Evolutionary conservation across 2,797 vertebrate genomes (phyloP), one percentile per base, ranked within the genome.

Genomic region (Lophura swinhoii): DNA sequence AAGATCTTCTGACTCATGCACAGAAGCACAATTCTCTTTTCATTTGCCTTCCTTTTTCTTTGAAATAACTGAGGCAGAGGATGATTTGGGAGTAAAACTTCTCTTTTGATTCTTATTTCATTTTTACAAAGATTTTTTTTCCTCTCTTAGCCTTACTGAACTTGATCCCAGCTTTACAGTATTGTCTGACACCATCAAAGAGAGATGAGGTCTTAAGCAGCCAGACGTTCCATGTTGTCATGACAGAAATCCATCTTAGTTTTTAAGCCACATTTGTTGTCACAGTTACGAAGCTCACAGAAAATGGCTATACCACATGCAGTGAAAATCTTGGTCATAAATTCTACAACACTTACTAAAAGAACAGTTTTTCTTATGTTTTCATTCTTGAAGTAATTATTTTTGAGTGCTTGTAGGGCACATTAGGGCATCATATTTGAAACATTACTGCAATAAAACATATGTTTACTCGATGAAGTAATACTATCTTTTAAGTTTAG

Each of bases 381-480:
- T 88, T 87, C 55, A 17, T 58, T 83, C 87, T 86, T 64, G 39
- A 87, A 88, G 29, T 49, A 84, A 84, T 80, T 5, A 56, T 83
- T 94, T 94, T 84, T 78, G 48, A 82, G 12, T 51, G 28, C 35
- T 35, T 84, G 53, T 10, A 60, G 43, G 43, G 43, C 16, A 33
- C 58, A 66, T 87, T 46, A 76, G 39, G 9, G 21, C 39, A 87
- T 48, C 20, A 75, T 84, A 21, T 95, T 37, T 93, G 71, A 93
- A 81, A 46, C 14, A 63, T 49, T 72, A 58, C n/a, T 68, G 31
- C 41, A 79, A 75, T 74, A 90, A 95, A 96, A 48, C 2, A 2
- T 41, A 56, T 29, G 23, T 70, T 95, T 95, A 46, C 22, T 81
- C 96, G 96, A 87, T 73, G 78, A 95, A 89, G 49, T 87, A 97